Percentiles rank a stretch among this genome's conserved stretches.
These are phyloP conservation scores for Cecidostiba fungosa DNA, from an alignment of 2,888 invertebrate genomes.

Conservation along the genomic window DNA sequence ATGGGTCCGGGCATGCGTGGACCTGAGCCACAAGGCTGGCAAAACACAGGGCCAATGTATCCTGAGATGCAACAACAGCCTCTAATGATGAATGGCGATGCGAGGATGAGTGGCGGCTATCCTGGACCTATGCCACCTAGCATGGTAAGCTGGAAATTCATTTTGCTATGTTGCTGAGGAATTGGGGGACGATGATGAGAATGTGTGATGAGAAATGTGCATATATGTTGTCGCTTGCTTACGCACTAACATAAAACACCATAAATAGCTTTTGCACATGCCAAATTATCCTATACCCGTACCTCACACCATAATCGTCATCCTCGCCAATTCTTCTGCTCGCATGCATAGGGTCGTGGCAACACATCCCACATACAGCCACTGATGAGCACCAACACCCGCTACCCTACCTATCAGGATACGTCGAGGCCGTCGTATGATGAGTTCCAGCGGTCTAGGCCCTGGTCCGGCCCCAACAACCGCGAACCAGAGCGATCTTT, in stretches of 20 bases:
- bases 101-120: slow-evolving; percentile 37
- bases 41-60: slow-evolving; percentile 38
- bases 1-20: slow-evolving; percentile 37
- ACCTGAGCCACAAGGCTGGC: slow-evolving; percentile 47
- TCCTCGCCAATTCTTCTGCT: slow-evolving; percentile 13
- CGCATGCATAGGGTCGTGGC: slow-evolving; percentile 30
- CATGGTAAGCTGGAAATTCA: slow-evolving; percentile 24
- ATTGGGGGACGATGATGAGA: background rate
- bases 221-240: background rate
- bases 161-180: background rate
- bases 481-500: slow-evolving; percentile 20
- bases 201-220: background rate
- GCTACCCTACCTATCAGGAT: slow-evolving; percentile 20
- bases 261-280: background rate
- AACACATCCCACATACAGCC: slow-evolving; percentile 41
- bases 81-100: slow-evolving; percentile 48
- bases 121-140: slow-evolving; percentile 34
- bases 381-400: slow-evolving; percentile 49
- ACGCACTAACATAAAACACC: background rate
- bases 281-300: background rate
- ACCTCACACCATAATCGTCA: background rate
- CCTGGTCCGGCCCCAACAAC: slow-evolving; percentile 37
- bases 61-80: slow-evolving; percentile 38
- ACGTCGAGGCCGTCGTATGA: slow-evolving; percentile 34
- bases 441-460: slow-evolving; percentile 45